Percentiles rank a stretch among this genome's conserved stretches.
These are phyloP conservation scores for Monoplex corrugatus DNA, from an alignment of 2,888 invertebrate genomes.

Conservation along the genomic window DNA sequence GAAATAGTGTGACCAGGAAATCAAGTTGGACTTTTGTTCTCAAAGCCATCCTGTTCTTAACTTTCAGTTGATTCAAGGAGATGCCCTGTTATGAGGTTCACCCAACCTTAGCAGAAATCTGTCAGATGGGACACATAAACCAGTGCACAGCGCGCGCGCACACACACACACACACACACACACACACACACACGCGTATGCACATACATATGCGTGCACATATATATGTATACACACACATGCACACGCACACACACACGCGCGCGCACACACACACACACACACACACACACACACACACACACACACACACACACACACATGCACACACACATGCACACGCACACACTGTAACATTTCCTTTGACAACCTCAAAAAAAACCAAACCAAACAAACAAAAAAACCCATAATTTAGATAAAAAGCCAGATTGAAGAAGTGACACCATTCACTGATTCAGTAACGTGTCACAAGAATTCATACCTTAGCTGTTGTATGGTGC, in stretches of 20 bases:
- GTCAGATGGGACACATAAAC: no score
- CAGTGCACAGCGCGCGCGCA: no score
- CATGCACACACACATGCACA: not conserved
- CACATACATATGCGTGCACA: not conserved
- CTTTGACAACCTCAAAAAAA: not conserved
- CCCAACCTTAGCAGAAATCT: no score
- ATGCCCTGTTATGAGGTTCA: no score
- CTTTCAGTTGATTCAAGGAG: no score
- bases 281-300: not conserved
- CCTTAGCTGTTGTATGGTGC: not conserved
- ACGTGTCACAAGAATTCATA: no score
- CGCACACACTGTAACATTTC: not conserved
- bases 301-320: slow-evolving; percentile 32
- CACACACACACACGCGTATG: not conserved
- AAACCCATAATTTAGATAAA: not conserved
- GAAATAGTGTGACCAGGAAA: no score
- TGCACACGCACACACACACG: not conserved
- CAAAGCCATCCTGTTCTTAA: no score
- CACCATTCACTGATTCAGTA: not conserved
- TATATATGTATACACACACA: not conserved
- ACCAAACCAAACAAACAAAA: not conserved
- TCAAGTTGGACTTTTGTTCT: no score
- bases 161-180: not conserved
- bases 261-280: not conserved
- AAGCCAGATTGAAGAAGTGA: not conserved